These are phyloP conservation scores for Ailurus styani DNA, from an alignment of 2,113 vertebrate genomes.

Conservation along the genomic window DNA sequence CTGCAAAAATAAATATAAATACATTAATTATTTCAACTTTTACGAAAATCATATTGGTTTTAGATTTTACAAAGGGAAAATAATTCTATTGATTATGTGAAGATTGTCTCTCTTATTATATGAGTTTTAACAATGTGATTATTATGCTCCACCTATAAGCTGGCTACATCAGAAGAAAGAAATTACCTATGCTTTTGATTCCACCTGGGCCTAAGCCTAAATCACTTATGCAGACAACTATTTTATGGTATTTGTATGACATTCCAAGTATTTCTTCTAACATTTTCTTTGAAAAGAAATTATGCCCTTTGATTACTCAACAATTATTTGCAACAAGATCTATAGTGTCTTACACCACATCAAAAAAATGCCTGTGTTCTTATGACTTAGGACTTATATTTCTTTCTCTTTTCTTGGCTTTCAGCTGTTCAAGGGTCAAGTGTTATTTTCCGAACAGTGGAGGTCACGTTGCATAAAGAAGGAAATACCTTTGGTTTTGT, in stretches of 20 bases:
- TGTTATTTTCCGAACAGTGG: constrained; percentile 95
- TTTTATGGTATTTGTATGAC: neutral
- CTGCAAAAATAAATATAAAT: constrained; percentile 17
- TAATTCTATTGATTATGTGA: neutral
- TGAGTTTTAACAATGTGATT: neutral
- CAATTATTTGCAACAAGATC: neutral
- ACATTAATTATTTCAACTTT: constrained; percentile 11
- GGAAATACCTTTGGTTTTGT: constrained; percentile 98
- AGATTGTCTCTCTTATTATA: neutral
- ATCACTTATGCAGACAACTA: neutral
- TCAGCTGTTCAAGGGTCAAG: constrained; percentile 93
- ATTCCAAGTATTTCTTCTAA: neutral
- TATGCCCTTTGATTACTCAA: neutral
- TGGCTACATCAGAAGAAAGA: neutral
- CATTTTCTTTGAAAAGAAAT: neutral
- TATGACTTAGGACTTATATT: neutral
- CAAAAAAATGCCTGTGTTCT: neutral
- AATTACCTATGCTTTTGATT: neutral
- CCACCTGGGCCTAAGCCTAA: neutral
- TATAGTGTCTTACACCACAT: neutral
- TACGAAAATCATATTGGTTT: constrained; percentile 12
- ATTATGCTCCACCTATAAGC: neutral
- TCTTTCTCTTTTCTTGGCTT: neutral
- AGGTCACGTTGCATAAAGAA: constrained; percentile 98
- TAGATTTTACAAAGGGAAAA: neutral